These are phyloP conservation scores for Bubo scandiacus DNA, from an alignment of 2,113 vertebrate genomes.

Conservation along the genomic window DNA sequence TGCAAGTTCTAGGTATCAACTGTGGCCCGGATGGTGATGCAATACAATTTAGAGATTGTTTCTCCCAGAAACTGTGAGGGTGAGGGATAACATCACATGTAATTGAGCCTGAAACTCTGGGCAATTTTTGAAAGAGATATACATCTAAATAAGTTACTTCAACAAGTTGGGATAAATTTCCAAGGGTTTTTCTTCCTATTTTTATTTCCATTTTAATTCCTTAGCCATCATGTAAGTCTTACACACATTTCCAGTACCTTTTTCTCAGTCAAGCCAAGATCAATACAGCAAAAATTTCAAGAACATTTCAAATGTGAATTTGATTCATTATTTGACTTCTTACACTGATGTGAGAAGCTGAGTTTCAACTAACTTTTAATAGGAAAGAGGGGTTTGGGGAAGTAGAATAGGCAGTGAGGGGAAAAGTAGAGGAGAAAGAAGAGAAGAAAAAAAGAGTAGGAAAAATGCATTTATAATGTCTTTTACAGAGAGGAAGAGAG, in stretches of 20 bases:
- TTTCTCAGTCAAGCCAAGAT: background rate
- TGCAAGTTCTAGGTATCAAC: background rate
- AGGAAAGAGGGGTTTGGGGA: background rate
- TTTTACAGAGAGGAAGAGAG: background rate
- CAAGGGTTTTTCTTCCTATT: background rate
- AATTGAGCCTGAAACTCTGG: background rate
- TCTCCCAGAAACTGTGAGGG: background rate
- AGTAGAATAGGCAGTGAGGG: background rate
- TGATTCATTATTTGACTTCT: background rate
- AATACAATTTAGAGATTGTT: background rate
- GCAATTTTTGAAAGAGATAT: background rate
- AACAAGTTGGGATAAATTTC: background rate
- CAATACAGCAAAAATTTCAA: background rate
- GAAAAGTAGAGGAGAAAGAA: background rate
- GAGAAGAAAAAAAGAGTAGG: background rate
- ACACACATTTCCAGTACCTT: background rate
- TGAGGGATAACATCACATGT: background rate
- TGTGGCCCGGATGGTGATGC: background rate
- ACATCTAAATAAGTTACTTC: background rate
- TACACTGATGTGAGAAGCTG: background rate
- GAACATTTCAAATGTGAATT: background rate
- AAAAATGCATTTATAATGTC: background rate
- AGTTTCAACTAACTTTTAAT: background rate
- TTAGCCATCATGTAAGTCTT: background rate
- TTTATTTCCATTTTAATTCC: background rate